Evolutionary conservation across 2,888 invertebrate genomes (phyloP).

Genomic region (Tachina fera): DNA sequence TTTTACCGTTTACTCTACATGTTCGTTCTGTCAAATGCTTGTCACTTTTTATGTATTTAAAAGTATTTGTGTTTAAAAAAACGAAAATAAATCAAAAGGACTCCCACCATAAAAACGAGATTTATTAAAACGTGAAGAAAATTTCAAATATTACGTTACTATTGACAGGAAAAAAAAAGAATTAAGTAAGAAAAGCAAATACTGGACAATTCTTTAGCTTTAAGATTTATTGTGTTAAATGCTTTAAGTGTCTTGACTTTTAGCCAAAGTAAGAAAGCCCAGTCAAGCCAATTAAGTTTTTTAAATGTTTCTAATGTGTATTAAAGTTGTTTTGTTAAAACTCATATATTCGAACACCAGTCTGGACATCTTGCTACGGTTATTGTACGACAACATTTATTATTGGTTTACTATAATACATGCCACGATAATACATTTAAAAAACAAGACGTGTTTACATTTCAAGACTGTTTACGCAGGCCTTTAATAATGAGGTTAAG

Average conservation of each 20-base stretch:
- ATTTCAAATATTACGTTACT: conserved; percentile 14
- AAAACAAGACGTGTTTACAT: too few relatives aligned
- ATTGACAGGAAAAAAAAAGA: not conserved
- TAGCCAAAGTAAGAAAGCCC: not conserved
- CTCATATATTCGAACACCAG: too few relatives aligned
- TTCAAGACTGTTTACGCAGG: too few relatives aligned
- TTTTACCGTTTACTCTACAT: conserved; percentile 66
- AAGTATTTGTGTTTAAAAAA: not conserved
- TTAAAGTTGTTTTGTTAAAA: too few relatives aligned
- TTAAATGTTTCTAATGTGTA: not conserved
- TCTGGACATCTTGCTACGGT: too few relatives aligned
- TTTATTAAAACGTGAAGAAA: conserved; percentile 35
- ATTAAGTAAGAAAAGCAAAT: conserved; percentile 6
- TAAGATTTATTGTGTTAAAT: conserved; percentile 29
- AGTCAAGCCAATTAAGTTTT: not conserved
- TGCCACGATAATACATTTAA: too few relatives aligned
- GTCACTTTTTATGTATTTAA: conserved; percentile 60
- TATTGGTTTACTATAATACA: too few relatives aligned
- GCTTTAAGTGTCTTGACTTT: not conserved
- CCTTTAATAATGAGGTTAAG: too few relatives aligned
- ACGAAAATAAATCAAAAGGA: not conserved
- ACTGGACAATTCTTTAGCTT: not conserved
- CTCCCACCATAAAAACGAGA: conserved; percentile 40
- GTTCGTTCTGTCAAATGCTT: conserved; percentile 67
- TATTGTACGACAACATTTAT: too few relatives aligned